These are phyloP conservation scores for Cephus spinipes DNA, from an alignment of 2,888 invertebrate genomes.

Conservation along the genomic window DNA sequence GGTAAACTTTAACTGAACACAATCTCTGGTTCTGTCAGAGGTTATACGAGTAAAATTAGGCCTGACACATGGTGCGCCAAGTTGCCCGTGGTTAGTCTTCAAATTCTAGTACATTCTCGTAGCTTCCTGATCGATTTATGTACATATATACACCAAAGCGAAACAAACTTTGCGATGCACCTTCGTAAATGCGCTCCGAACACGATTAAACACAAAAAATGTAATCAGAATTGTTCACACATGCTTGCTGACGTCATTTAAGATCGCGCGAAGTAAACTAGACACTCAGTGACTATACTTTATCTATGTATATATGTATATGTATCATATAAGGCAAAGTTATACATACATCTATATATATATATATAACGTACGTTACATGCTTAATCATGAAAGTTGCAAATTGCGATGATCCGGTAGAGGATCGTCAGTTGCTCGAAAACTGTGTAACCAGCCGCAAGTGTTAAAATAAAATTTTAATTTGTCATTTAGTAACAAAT, in stretches of 20 bases:
- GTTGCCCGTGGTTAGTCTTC: neutral
- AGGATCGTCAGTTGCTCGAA: neutral
- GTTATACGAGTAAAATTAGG: neutral
- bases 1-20: neutral
- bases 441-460: neutral
- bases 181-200: neutral
- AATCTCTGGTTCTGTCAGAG: neutral
- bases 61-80: neutral
- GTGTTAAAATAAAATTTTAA: neutral
- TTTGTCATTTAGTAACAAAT: neutral
- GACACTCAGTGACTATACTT: neutral
- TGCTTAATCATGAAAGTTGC: neutral
- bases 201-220: neutral
- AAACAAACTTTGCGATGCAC: neutral
- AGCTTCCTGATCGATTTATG: neutral
- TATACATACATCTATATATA: neutral
- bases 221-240: neutral
- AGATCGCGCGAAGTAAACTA: neutral
- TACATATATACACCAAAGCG: neutral
- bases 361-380: neutral
- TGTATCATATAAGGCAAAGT: neutral
- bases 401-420: neutral
- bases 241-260: neutral
- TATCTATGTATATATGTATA: neutral
- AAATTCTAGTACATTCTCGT: neutral